A percentile compares a stretch with the other conserved stretches of the same genome.
These are phyloP conservation scores for Stichopus horrens DNA, from an alignment of 53 echinoderm and acorn worm species.

Conservation along the genomic window DNA sequence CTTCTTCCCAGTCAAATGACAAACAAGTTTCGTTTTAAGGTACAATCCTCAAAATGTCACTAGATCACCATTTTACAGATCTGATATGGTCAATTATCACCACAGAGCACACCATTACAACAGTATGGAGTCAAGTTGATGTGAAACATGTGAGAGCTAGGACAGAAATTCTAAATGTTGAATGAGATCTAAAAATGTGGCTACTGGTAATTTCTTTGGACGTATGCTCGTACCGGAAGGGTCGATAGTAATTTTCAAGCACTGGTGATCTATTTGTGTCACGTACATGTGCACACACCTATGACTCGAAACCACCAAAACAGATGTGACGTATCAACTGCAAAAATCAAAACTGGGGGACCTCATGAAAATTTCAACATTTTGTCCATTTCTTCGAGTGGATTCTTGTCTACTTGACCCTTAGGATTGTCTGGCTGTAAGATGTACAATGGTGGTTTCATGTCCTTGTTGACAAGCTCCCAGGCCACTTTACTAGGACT, in stretches of 20 bases:
- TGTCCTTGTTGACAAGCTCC: conserved; percentile 30
- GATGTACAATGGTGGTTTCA: conserved; percentile 38
- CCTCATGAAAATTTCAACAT: conserved; percentile 37
- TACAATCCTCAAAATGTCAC: too few relatives aligned
- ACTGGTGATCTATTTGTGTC: not conserved
- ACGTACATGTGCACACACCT: not conserved
- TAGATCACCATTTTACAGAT: too few relatives aligned
- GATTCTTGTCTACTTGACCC: conserved; percentile 12
- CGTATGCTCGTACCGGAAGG: not conserved
- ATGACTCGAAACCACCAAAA: not conserved
- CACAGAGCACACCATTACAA: too few relatives aligned
- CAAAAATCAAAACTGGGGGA: not conserved
- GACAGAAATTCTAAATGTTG: too few relatives aligned
- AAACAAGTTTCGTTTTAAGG: too few relatives aligned
- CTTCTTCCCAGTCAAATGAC: too few relatives aligned
- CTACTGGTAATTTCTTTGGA: conserved; percentile 3
- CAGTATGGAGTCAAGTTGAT: too few relatives aligned
- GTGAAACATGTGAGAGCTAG: too few relatives aligned
- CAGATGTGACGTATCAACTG: not conserved
- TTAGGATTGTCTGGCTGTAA: conserved; percentile 7
- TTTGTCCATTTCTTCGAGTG: conserved; percentile 36
- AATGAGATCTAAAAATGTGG: not conserved
- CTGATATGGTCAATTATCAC: too few relatives aligned
- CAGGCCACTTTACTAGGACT: conserved; percentile 35
- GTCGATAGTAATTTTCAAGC: not conserved